Evolutionary conservation across 2,888 invertebrate genomes (phyloP), one percentile per base, ranked within the genome.

Genomic region (Dryobotodes eremita): DNA sequence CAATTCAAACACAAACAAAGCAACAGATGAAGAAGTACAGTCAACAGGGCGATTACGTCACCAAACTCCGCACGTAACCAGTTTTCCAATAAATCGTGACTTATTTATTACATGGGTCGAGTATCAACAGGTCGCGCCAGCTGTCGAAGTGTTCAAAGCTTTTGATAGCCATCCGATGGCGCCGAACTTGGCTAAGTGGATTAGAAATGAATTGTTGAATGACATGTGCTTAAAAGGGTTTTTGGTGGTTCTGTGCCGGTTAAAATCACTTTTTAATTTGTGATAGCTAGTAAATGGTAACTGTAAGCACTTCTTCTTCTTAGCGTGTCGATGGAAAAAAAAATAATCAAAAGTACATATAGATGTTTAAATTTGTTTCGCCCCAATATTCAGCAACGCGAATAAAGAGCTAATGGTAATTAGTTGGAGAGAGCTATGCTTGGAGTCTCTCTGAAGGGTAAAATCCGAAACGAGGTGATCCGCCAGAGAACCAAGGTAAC

Each of bases 51-150:
- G 13, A 65, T 83, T 59, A 75, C 72, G 62, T 79, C 71, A 73
- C 50, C 59, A 71, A 77, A 53, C 68, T 46, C 59, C 48, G 76
- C 69, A 76, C 46, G 53, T 75, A 23, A 26, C 59, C 26, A 17
- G 71, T 50, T 77, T 70, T 74, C 75, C 79, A 79, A 80, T 84
- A 79, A 76, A 64, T 62, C 64, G 77, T 82, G 71, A 76, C 71
- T 86, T 86, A 82, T 83, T 83, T 86, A 84, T 83, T 75, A 87
- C 69, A 66, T 20, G 31, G 74, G 48, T 59, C 57, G 36, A 48
- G 55, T 59, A 86, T 89, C 91, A 91, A 91, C 91, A 91, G 89
- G 90, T 91, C 75, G 48, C 72, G 79, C 83, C 85, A 87, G 72
- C 72, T 85, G 84, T 84, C 82, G 65, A 77, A 73, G 66, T 74